Base-by-base conservation (phyloP, 2,113 vertebrate species). In the Cygnus buccinator region DNA sequence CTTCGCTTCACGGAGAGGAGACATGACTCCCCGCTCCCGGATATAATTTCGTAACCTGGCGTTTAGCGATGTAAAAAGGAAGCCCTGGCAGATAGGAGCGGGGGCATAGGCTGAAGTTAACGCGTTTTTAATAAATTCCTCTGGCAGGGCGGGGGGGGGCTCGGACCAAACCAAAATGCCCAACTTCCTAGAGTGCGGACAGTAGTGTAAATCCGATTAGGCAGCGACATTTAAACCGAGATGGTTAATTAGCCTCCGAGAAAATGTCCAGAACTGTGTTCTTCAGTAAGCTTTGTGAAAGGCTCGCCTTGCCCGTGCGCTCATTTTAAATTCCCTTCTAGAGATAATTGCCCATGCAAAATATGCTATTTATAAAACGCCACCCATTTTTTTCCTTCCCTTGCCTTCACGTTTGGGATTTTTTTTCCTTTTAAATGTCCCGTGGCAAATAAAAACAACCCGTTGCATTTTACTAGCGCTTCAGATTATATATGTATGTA, bases 131-230 rank as follows among this genome's bases (percentile, higher is more conserved):
- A 78, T 54, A 82, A 85, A 77, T 25, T 50, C n/a, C 1, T 65
- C 17, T 3, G 39, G 48, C 13, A 5, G 35, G 44, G 25, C 0
- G 6, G 28, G 18, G 43, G 43, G 50, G 26, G 39, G 14, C 31
- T 21, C 17, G 23, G 39, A 91, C 33, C 48, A 75, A 94, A 68
- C 44, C 50, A 91, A 95, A 92, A 95, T 84, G 87, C 79, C 77
- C 66, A 63, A 19, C 66, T 33, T 61, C 74, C 62, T 87, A 55
- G 11, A 31, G 29, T 4, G 72, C 9, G 26, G 55, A 58, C 43
- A 68, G 71, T 63, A 81, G 84, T 62, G 89, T 92, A 74, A 95
- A 96, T 93, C 84, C 87, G 61, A 25, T 57, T 58, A 90, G 48
- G 68, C 23, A 29, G 77, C 11, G 80, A 87, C 70, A 92, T 94